These are phyloP conservation scores for Sitodiplosis mosellana DNA, from an alignment of 1,140 invertebrate genomes.

Conservation along the genomic window DNA sequence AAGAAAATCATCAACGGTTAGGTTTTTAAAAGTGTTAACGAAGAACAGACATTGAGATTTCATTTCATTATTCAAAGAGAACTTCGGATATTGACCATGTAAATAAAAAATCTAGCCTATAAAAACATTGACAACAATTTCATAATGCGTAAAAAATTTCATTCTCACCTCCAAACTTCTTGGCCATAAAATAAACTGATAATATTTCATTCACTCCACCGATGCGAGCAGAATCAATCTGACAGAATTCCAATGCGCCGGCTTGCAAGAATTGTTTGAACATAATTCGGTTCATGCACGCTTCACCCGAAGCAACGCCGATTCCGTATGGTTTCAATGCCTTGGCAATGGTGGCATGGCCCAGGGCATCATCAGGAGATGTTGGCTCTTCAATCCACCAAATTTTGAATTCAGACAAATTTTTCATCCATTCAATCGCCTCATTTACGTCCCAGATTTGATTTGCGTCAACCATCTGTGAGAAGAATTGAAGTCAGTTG, in stretches of 20 bases:
- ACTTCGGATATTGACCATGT: too few relatives aligned
- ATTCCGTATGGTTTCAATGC: constrained; percentile 47
- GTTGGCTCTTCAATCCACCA: constrained; percentile 90
- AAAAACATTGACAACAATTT: background rate
- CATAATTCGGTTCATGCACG: constrained; percentile 77
- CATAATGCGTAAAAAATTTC: background rate
- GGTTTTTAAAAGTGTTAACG: background rate
- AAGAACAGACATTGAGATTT: background rate
- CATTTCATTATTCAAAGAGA: too few relatives aligned
- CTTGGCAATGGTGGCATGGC: constrained; percentile 53
- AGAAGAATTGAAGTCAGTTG: constrained; percentile 4
- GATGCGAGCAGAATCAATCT: constrained; percentile 75
- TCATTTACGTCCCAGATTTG: constrained; percentile 76
- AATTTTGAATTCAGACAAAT: constrained; percentile 50
- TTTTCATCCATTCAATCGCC: constrained; percentile 71
- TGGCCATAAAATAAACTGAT: constrained; percentile 74
- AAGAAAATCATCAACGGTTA: constrained; percentile 6
- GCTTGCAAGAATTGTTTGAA: constrained; percentile 81
- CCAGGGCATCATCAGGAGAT: constrained; percentile 74
- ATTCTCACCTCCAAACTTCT: constrained; percentile 42
- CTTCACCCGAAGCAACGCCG: constrained; percentile 77
- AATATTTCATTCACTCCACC: constrained; percentile 80
- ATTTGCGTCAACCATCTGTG: constrained; percentile 78
- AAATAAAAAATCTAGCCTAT: background rate
- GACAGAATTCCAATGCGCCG: constrained; percentile 66